Base-by-base conservation (phyloP, 2,888 invertebrate species). In the Agonopterix arenella region DNA sequence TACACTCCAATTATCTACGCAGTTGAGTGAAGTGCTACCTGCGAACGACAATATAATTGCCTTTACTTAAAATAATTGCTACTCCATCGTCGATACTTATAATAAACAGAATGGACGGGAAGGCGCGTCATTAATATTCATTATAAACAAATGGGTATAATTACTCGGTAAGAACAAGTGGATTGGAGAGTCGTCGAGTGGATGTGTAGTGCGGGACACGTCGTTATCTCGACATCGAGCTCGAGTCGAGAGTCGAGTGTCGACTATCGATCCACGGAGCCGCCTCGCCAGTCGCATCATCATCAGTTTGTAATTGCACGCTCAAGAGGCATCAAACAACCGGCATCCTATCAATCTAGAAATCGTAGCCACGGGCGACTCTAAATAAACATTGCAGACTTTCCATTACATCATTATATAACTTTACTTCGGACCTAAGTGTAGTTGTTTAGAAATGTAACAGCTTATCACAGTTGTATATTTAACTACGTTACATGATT, bases 71-170 rank as follows among this genome's bases (percentile, higher is more conserved):
- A 80, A 80, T 82, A 81, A 81, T 82, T 80, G 76, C 64, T 66
- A 66, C 65, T 69, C 66, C 65, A 73, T 61, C 69, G 75, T 66
- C 73, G 74, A 77, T 79, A 76, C 73, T 76, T 75, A 70, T 71
- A 73, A 73, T 75, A 73, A 76, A 78, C 75, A 72, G 73, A 76
- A 74, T 68, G 68, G 71, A 59, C 66, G 69, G 66, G 68, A 68
- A 73, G 75, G 72, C 65, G 68, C 63, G 73, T 77, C 80, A 76
- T 84, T 82, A 83, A 80, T 83, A 80, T 83, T 84, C 80, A 84
- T 84, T 84, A 83, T 75, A 81, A 78, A 81, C 83, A 84, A 85
- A 85, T 84, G 80, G 80, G 78, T 85, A 82, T 85, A 84, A 86
- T 86, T 84, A 85, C 72, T 77, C 64, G 68, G 70, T 8, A 40